Base-by-base conservation (phyloP, 2,888 invertebrate species). In the Melanargia galathea region DNA sequence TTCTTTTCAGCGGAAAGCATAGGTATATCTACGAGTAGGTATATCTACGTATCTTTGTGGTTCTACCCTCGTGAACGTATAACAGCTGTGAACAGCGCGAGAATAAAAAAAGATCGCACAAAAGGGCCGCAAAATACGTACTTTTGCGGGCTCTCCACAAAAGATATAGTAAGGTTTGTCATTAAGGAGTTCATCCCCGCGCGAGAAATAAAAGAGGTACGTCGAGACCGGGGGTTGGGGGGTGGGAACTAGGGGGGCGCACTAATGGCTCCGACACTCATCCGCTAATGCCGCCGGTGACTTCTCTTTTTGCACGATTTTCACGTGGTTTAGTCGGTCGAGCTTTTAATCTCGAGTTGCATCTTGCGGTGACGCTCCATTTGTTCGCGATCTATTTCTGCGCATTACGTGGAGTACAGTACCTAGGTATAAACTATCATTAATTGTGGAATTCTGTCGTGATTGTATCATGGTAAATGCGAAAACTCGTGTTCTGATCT, bases 111-210 rank as follows among this genome's bases (percentile, higher is more conserved):
- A 82, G 82, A 81, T 81, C 83, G 79, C 78, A 90, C 90, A 91
- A 91, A 90, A 90, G 78, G 87, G 84, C 87, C 90, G 89, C 87
- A 90, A 90, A 90, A 90, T 90, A 90, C 90, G 90, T 90, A 90
- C 90, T 91, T 87, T 87, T 86, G 86, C 87, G 87, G 87, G 87
- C 87, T 87, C 87, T 90, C 87, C 87, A 90, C 90, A 91, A 90
- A 90, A 91, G 90, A 91, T 90, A 91, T 90, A 91, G 90, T 90
- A 90, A 89, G 90, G 90, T 91, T 90, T 91, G 90, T 90, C 90
- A 90, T 91, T 90, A 91, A 91, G 90, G 90, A 91, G 90, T 91
- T 91, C 90, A 91, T 90, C 90, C 89, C 90, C 88, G 88, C 87
- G 88, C 90, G 88, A 87, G 90, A 90, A 91, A 90, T 90, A 90